Evolutionary conservation across 2,888 invertebrate species (phyloP).

Genomic region (Anaspis maculata): DNA sequence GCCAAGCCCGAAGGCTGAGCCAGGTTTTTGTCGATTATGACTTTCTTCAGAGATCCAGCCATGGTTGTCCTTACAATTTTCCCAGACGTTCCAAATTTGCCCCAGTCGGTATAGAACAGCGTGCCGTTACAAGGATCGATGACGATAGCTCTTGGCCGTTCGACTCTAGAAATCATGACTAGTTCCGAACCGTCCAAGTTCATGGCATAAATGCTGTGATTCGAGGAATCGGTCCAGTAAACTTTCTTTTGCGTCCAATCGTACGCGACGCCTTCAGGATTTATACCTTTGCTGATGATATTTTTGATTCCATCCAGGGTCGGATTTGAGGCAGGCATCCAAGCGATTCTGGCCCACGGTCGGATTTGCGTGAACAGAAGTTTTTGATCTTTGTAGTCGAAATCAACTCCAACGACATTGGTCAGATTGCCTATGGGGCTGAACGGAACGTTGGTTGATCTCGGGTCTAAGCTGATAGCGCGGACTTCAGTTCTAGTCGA

Average conservation of each 20-base stretch:
- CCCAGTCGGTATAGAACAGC: slow-evolving; percentile 94
- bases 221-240: slow-evolving; percentile 95
- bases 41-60: slow-evolving; percentile 87
- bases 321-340: slow-evolving; percentile 66
- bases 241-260: slow-evolving; percentile 98
- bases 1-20: slow-evolving; percentile 94
- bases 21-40: slow-evolving; percentile 82
- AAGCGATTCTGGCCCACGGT: slow-evolving; percentile 83
- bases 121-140: slow-evolving; percentile 95
- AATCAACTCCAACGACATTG: slow-evolving; percentile 92
- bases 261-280: slow-evolving; percentile 89
- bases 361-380: slow-evolving; percentile 90
- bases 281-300: slow-evolving; percentile 71
- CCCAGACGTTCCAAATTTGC: slow-evolving; percentile 83
- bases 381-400: slow-evolving; percentile 81
- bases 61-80: slow-evolving; percentile 93
- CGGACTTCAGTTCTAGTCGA: slow-evolving; percentile 91
- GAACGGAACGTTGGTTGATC: slow-evolving; percentile 74
- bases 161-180: slow-evolving; percentile 88
- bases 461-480: slow-evolving; percentile 81
- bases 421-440: slow-evolving; percentile 77
- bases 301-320: slow-evolving; percentile 53
- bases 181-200: slow-evolving; percentile 79
- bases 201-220: slow-evolving; percentile 92
- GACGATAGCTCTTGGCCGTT: slow-evolving; percentile 89